These are phyloP conservation scores for Melipona beecheii DNA, from an alignment of 2,888 invertebrate genomes.

Conservation along the genomic window DNA sequence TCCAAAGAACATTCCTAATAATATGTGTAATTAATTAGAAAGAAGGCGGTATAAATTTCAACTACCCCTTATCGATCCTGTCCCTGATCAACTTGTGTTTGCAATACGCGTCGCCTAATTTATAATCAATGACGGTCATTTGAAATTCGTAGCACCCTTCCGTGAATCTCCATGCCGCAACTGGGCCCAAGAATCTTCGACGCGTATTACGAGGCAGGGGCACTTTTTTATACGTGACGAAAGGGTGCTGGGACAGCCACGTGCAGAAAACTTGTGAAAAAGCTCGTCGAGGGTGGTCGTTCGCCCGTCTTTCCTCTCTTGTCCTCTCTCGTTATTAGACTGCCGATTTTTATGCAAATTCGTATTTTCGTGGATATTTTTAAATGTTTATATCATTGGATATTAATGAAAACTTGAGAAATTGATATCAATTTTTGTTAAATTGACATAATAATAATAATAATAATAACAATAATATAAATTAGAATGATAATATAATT, in stretches of 20 bases:
- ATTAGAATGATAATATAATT: too few relatives aligned
- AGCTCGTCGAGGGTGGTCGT: background rate
- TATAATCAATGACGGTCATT: constrained; percentile 60
- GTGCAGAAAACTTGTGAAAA: constrained; percentile 47
- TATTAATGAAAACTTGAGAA: too few relatives aligned
- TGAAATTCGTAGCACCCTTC: constrained; percentile 47
- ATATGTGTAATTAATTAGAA: background rate
- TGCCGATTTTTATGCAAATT: too few relatives aligned
- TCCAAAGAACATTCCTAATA: background rate
- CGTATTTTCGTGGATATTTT: too few relatives aligned
- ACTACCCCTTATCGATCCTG: background rate
- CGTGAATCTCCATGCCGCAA: constrained; percentile 49
- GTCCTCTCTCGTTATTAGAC: background rate
- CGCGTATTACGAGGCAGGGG: constrained; percentile 55
- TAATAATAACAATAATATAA: too few relatives aligned
- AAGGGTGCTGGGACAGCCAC: constrained; percentile 65
- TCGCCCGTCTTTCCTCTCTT: background rate
- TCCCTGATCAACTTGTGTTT: constrained; percentile 27
- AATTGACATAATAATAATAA: too few relatives aligned
- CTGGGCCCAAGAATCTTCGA: constrained; percentile 41
- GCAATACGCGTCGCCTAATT: constrained; percentile 33
- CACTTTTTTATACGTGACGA: constrained; percentile 67
- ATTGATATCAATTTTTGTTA: too few relatives aligned
- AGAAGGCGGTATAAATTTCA: background rate
- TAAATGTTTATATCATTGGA: too few relatives aligned